Conservation (phyloP, 2,113 vertebrate species). For the Trematocara zebra region DNA sequence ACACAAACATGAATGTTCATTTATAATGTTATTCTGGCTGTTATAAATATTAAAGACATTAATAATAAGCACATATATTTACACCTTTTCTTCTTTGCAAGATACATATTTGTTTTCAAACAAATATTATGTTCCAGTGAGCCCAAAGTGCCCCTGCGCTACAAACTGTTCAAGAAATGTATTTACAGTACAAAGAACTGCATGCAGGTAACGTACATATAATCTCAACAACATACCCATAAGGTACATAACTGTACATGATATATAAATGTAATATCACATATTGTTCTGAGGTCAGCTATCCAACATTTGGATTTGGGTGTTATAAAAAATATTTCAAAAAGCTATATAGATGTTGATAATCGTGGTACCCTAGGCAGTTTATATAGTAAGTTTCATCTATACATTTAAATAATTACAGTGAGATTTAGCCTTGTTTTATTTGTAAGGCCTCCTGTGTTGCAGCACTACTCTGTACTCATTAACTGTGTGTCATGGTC, state of each 20-base stretch:
- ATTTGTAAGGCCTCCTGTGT: not conserved
- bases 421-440: not conserved
- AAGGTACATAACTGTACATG: not conserved
- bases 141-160: not conserved
- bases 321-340: not conserved
- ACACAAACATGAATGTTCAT: not conserved
- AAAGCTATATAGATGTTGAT: not conserved
- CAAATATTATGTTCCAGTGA: not conserved
- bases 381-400: not conserved
- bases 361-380: not conserved
- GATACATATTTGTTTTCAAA: not conserved
- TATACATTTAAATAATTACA: not conserved
- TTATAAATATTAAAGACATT: not conserved
- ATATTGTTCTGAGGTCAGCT: not conserved
- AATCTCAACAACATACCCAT: not conserved
- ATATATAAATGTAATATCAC: not conserved
- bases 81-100: not conserved
- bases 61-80: not conserved
- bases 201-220: not conserved
- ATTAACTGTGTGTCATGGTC: not conserved
- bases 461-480: not conserved
- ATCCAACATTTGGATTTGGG: not conserved
- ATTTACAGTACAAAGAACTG: not conserved
- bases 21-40: not conserved
- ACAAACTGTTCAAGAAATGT: not conserved